phyloP scores from a whole-genome alignment of 2,888 invertebrate genomes.

The Leptarthrus brevirostris region DNA sequence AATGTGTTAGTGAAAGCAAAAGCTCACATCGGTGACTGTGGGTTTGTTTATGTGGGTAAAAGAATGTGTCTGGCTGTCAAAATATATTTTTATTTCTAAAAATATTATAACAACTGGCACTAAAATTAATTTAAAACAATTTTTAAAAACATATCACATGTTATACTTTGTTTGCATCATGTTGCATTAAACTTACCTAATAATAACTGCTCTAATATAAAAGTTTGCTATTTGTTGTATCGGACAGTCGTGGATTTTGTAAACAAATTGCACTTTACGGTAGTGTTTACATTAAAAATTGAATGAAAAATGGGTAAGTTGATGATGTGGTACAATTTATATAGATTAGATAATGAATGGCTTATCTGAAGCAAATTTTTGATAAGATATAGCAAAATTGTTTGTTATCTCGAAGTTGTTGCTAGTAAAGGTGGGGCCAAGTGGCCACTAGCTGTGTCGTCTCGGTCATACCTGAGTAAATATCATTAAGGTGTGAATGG shows the following conservation, averaged over 20 bases:
- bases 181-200: background rate
- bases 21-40: too few relatives aligned
- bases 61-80: constrained; percentile 45
- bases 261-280: background rate
- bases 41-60: constrained; percentile 8
- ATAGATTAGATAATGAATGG: background rate
- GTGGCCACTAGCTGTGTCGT: background rate
- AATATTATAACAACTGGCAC: constrained; percentile 18
- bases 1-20: too few relatives aligned
- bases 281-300: background rate
- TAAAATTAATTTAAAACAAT: constrained; percentile 29
- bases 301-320: constrained; percentile 41
- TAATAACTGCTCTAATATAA: background rate
- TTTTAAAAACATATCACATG: constrained; percentile 9
- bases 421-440: constrained; percentile 15
- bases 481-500: constrained; percentile 8
- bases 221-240: background rate
- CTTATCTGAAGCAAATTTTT: background rate
- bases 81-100: constrained; percentile 23
- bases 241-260: constrained; percentile 5
- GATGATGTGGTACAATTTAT: background rate
- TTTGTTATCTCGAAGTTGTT: constrained; percentile 3
- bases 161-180: too few relatives aligned
- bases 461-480: constrained; percentile 14
- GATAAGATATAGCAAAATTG: constrained; percentile 14